A percentile compares a stretch with the other conserved stretches of the same genome.
These are phyloP conservation scores for Camelus bactrianus DNA, from an alignment of 2,113 vertebrate species.

Conservation along the genomic window DNA sequence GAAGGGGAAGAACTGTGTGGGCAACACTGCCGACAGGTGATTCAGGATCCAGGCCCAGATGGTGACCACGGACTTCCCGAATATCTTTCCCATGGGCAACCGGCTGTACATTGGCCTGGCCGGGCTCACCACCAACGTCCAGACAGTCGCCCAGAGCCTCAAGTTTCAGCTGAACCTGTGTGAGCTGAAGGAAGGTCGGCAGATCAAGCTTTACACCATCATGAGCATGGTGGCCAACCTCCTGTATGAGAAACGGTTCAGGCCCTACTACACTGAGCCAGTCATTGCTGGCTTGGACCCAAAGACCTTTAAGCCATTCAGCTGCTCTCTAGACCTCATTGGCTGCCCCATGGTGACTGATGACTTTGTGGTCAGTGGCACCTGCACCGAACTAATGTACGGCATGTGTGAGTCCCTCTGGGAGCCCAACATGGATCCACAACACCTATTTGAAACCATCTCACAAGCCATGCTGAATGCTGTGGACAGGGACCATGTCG, in stretches of 20 bases:
- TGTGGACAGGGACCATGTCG: constrained; percentile 95
- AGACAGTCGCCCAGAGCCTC: constrained; percentile 97
- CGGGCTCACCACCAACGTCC: constrained; percentile 97
- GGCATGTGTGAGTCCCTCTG: constrained; percentile 99
- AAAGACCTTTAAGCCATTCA: constrained; percentile 94
- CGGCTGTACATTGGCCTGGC: constrained; percentile 95
- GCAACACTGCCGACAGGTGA: constrained; percentile 94
- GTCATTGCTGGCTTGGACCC: constrained; percentile 97
- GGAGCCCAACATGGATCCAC: constrained; percentile 96
- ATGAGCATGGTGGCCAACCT: constrained; percentile 99
- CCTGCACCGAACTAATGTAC: constrained; percentile 98
- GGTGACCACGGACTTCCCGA: constrained; percentile 98
- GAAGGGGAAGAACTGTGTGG: constrained; percentile 96
- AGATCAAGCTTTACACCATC: constrained; percentile 98
- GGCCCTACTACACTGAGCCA: constrained; percentile 97
- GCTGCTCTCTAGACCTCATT: constrained; percentile 97
- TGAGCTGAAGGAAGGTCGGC: constrained; percentile 97
- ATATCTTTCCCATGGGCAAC: constrained; percentile 98
- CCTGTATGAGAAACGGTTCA: constrained; percentile 97
- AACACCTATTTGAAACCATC: constrained; percentile 98
- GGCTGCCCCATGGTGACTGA: constrained; percentile 98
- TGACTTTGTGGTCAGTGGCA: constrained; percentile 98
- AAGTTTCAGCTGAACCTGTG: constrained; percentile 98
- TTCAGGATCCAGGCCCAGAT: constrained; percentile 97
- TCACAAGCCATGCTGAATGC: constrained; percentile 98